Base-by-base conservation (phyloP, 2,797 vertebrate genomes). In the Chaunax sp. region DNA sequence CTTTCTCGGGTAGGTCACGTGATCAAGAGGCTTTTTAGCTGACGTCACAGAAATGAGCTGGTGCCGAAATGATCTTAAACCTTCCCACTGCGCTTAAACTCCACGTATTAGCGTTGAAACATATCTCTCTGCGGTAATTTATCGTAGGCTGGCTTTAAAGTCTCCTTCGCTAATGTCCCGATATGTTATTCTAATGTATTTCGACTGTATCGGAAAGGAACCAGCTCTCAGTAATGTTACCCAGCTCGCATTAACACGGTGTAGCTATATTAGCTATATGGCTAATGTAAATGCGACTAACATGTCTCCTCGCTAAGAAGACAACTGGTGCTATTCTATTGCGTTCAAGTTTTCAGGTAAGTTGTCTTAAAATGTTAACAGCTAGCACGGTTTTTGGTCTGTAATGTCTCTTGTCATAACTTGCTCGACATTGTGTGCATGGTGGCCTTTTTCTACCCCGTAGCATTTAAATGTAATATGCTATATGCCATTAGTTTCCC, bases 31-130 rank as follows among this genome's bases (percentile, higher is more conserved):
- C 72, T 78, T 72, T 14, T 1, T 67, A 5, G 10, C 40, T 18
- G 68, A 89, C 89, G 89, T 88, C 87, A 90, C n/a, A 75, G 45
- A 49, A n/a, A 14, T 0, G 58, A 81, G 81, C 77, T 83, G 67
- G 60, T 83, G 72, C 72, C 14, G 81, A 72, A 54, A 41, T 53
- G 72, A 53, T 51, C 44, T 19, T 57, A 70, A 20, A 10, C 11
- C 44, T 47, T 69, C 60, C 33, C 33, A 15, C 75, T 8, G 38
- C 46, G 2, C 1, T 2, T 10, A 8, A 65, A 47, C 33, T 35
- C 28, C 3, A 0, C 30, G 26, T 3, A 6, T 15, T 35, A 11
- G 12, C 35, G 23, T 7, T 1, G 1, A 49, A 5, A 35, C 23
- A 37, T 28, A 0, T 28, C 28, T 26, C 2, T n/a, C 35, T 0